A percentile compares a stretch with the other conserved stretches of the same genome.
Conservation (phyloP, 2,888 invertebrate genomes). For the Piscicola geometra region DNA sequence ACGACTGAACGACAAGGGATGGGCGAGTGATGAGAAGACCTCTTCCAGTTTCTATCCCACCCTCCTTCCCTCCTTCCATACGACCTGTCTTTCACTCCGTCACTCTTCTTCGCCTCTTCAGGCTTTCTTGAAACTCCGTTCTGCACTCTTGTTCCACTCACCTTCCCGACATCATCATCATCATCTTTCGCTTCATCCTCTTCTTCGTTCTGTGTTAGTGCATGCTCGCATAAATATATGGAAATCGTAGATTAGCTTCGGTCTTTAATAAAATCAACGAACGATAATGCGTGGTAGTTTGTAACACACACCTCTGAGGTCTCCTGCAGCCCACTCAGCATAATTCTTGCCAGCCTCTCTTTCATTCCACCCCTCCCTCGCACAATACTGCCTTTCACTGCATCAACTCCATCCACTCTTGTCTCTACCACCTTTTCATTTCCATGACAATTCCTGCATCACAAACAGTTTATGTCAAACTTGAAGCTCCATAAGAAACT, state of each 20-base stretch:
- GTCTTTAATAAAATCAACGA: too few species aligned
- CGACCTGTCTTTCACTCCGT: background rate
- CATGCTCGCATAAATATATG: too few species aligned
- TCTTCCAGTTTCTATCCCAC: background rate
- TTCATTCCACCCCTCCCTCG: background rate
- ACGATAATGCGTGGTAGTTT: background rate
- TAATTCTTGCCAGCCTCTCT: background rate
- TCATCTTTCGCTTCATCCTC: background rate
- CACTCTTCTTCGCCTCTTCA: background rate
- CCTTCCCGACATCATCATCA: background rate
- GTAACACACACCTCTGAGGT: background rate
- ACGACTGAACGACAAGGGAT: background rate
- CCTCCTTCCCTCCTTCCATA: background rate
- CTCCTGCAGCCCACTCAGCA: conserved; percentile 9
- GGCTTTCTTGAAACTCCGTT: background rate
- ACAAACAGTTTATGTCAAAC: too few species aligned
- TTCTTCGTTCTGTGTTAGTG: too few species aligned
- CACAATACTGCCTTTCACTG: background rate
- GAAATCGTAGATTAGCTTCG: too few species aligned
- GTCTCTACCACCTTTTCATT: background rate
- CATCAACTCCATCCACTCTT: background rate
- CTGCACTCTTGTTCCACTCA: background rate
- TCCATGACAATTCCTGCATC: too few species aligned
- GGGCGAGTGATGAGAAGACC: background rate
- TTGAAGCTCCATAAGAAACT: too few species aligned